A percentile compares a stretch with the other conserved stretches of the same genome.
phyloP scores from a whole-genome alignment of 2,888 invertebrate genomes.

The Tipula lateralis region DNA sequence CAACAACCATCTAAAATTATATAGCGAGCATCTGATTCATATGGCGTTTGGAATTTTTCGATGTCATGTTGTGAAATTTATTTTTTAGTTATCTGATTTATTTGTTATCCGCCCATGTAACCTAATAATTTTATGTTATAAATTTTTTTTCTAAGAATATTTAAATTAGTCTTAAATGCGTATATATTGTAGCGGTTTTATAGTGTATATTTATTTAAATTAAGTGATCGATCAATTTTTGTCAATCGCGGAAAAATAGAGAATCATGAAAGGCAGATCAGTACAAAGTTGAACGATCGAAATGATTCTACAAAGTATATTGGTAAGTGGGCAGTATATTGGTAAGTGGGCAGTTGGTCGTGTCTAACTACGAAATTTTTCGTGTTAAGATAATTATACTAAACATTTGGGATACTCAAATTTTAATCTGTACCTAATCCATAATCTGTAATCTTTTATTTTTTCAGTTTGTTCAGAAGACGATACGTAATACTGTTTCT shows the following conservation, averaged over 20 bases:
- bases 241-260: not conserved
- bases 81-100: not conserved
- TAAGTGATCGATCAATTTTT: not conserved
- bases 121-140: not conserved
- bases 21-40: not conserved
- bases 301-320: too few species aligned
- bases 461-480: too few species aligned
- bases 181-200: not conserved
- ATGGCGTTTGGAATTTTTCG: not conserved
- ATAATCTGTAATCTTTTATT: too few species aligned
- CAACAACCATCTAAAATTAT: not conserved
- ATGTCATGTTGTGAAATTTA: slow-evolving; percentile 6
- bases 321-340: too few species aligned
- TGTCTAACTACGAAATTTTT: too few species aligned
- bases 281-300: too few species aligned
- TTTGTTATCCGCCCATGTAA: not conserved
- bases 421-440: too few species aligned
- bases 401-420: too few species aligned
- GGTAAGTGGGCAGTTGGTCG: too few species aligned
- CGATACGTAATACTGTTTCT: too few species aligned
- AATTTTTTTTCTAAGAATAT: not conserved
- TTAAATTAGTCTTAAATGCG: not conserved
- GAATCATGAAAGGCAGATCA: too few species aligned
- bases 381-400: too few species aligned
- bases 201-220: not conserved